Evolutionary conservation across 2,113 vertebrate species (phyloP).

Genomic region (Xenopus borealis): DNA sequence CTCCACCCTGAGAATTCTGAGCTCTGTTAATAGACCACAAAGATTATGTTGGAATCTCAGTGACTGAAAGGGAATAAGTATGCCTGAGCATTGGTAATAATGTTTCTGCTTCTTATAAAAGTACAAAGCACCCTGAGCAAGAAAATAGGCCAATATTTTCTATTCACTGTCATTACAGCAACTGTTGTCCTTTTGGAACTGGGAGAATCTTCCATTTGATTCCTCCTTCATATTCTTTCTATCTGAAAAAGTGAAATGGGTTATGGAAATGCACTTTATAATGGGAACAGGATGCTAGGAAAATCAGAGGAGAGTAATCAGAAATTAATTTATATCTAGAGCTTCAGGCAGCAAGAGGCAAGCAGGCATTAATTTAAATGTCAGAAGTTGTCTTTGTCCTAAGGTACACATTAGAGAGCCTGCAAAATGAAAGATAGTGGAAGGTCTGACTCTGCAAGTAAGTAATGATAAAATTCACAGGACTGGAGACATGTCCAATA

Average conservation of each 20-base stretch:
- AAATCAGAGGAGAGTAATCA: conserved; percentile 44
- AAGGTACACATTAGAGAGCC: conserved; percentile 44
- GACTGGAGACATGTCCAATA: conserved; percentile 10
- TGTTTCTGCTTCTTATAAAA: too few species aligned
- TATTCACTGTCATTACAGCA: too few species aligned
- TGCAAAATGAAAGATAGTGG: conserved; percentile 40
- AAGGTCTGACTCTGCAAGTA: conserved; percentile 37
- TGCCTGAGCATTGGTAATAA: too few species aligned
- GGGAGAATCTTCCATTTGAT: conserved; percentile 5
- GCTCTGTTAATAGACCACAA: too few species aligned
- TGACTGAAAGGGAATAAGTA: too few species aligned
- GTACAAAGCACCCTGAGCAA: too few species aligned
- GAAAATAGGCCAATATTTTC: too few species aligned
- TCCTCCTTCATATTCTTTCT: conserved; percentile 11
- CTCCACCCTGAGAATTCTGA: too few species aligned
- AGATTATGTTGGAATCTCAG: too few species aligned
- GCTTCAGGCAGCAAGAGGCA: conserved; percentile 37
- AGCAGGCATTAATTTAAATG: conserved; percentile 46
- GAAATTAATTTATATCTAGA: conserved; percentile 46
- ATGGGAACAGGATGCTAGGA: conserved; percentile 34
- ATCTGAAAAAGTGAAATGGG: conserved; percentile 15
- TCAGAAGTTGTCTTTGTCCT: conserved; percentile 47
- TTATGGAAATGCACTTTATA: conserved; percentile 42
- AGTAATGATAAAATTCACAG: conserved; percentile 33
- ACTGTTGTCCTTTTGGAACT: too few species aligned